Evolutionary conservation across 2,888 invertebrate species (phyloP).

Genomic region (Ormyrus thymus): DNA sequence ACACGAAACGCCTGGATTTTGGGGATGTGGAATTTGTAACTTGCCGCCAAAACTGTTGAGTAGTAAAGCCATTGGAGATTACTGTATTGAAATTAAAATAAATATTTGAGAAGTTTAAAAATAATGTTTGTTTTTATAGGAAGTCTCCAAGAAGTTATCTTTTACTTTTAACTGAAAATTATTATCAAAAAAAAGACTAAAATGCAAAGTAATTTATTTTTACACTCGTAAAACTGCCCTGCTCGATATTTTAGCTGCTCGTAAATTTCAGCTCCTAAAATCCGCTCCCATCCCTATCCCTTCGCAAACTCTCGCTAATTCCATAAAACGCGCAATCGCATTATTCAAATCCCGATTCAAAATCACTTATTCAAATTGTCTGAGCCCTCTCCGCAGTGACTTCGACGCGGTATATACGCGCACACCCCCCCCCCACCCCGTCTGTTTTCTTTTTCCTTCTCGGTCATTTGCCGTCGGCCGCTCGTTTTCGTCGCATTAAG

Average conservation of each 20-base stretch:
- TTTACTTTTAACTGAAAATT: no score
- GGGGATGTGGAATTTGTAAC: no score
- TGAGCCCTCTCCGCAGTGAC: not conserved
- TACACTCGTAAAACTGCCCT: not conserved
- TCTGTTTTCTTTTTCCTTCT: constrained; percentile 47
- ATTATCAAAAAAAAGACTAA: not conserved
- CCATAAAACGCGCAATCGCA: constrained; percentile 45
- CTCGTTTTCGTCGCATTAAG: constrained; percentile 66
- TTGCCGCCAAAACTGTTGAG: no score
- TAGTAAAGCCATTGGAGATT: no score
- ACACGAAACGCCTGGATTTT: no score
- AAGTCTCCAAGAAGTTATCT: no score
- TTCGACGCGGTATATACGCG: not conserved
- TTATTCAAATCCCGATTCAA: constrained; percentile 53
- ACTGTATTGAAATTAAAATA: no score
- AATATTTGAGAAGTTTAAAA: no score
- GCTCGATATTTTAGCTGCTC: not conserved
- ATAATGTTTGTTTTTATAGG: no score
- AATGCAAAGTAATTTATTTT: constrained; percentile 1
- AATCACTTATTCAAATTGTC: constrained; percentile 54
- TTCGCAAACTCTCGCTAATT: constrained; percentile 21
- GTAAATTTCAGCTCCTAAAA: not conserved
- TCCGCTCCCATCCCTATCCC: constrained; percentile 3
- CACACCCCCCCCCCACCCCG: no score
- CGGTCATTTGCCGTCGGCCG: constrained; percentile 42